Conservation (phyloP, 2,113 vertebrate genomes). For the Lonchura striata region DNA sequence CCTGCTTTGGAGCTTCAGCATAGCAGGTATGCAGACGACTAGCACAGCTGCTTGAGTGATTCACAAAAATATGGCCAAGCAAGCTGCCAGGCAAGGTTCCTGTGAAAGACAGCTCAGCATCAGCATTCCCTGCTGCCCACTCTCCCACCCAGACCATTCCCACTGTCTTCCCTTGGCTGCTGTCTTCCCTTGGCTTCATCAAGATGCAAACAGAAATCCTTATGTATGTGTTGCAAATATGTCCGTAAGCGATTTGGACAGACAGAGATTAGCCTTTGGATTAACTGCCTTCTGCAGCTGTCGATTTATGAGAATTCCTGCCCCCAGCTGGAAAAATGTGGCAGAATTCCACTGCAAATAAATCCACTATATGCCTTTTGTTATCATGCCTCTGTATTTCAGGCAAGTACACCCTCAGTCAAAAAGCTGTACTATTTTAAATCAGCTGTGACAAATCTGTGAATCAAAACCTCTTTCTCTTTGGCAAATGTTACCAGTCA, state of each 20-base stretch:
- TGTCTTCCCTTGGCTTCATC: neutral
- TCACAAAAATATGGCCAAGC: neutral
- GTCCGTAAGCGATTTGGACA: conserved; percentile 35
- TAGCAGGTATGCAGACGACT: neutral
- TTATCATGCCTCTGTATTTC: conserved; percentile 1
- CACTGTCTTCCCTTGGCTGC: neutral
- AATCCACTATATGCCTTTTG: conserved; percentile 24
- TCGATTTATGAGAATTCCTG: conserved; percentile 39
- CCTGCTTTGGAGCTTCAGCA: neutral
- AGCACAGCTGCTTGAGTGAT: neutral
- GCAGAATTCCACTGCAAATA: conserved; percentile 17
- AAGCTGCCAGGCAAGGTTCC: neutral
- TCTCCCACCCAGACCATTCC: neutral
- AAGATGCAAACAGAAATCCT: neutral
- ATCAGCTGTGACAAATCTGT: conserved; percentile 40
- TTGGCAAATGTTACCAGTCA: conserved; percentile 38
- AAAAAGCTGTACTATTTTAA: conserved; percentile 34
- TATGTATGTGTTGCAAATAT: neutral
- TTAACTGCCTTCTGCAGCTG: conserved; percentile 50
- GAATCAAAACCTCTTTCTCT: conserved; percentile 39
- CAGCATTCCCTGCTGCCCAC: neutral
- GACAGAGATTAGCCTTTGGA: conserved; percentile 51
- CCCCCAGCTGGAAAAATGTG: conserved; percentile 38
- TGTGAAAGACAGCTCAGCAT: neutral
- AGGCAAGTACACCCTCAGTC: neutral